Base-by-base conservation (phyloP, 2,113 vertebrate species). In the Heterocephalus glaber region DNA sequence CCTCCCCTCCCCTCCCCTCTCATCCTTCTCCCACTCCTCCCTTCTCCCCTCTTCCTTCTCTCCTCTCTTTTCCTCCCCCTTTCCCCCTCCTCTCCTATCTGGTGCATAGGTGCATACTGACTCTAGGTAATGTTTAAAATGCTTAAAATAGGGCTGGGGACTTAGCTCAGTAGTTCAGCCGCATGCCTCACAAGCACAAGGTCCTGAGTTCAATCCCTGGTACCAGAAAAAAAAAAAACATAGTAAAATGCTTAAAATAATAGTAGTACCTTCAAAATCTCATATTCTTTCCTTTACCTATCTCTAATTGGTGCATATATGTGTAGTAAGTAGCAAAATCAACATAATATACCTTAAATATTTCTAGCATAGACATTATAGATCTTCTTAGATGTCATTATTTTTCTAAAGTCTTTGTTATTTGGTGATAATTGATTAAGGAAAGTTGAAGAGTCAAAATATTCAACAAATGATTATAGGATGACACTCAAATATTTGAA, bases 61-160 rank as follows among this genome's bases (percentile, higher is more conserved):
- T 6, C 2, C 66, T 66, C 16, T 33, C 5, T 56, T 56, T 56
- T 35, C 33, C n/a, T 22, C 11, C 72, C 80, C 24, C 5, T 56
- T 56, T 56, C 66, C 33, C n/a, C 10, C 11, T 80, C 80, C 12
- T 77, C 3, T 77, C 13, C 24, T 74, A 13, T 44, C 41, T 22
- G 24, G 10, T 28, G 10, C 38, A 74, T n/a, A 60, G 24, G 10
- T 28, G 10, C 38, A 74, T n/a, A 60, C 17, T 90, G 19, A 58
- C 41, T 88, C n/a, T 86, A 92, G 12, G 5, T 77, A n/a, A 35
- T 83, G 16, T 81, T 89, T 77, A 77, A 93, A 93, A 87, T 88
- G 14, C 11, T 77, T 87, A 54, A 90, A 90, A 61, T 5, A 33
- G n/a, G n/a, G n/a, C n/a, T n/a, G n/a, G n/a, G n/a, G n/a, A n/a